Conservation (phyloP, 1,140 invertebrate genomes). For the Heliconius himera region DNA sequence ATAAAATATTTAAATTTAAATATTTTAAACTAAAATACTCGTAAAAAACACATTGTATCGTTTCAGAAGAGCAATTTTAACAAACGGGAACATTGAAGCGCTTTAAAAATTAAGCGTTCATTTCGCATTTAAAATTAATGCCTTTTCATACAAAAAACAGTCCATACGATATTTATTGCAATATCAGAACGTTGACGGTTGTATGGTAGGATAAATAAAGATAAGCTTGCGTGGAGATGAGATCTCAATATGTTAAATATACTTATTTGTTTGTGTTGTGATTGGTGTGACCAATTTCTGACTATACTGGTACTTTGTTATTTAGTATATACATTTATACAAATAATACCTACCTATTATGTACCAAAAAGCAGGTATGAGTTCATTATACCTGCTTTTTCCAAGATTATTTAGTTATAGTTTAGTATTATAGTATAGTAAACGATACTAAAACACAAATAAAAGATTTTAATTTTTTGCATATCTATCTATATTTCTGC, state of each 20-base stretch:
- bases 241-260: not conserved
- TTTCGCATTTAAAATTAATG: conserved; percentile 37
- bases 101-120: conserved; percentile 37
- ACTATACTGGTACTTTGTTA: too few species aligned
- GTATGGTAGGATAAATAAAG: conserved; percentile 10
- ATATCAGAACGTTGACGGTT: conserved; percentile 10
- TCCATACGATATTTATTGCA: conserved; percentile 11
- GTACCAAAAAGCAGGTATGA: too few species aligned
- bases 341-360: too few species aligned
- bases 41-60: conserved; percentile 38
- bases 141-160: conserved; percentile 25
- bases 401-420: too few species aligned
- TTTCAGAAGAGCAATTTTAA: conserved; percentile 38
- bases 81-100: conserved; percentile 30
- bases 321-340: too few species aligned
- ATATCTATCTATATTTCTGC: too few species aligned
- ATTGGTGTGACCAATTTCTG: not conserved
- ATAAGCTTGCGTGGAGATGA: not conserved
- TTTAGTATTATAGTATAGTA: too few species aligned
- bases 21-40: conserved; percentile 25
- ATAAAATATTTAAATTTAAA: not conserved
- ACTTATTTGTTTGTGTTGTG: not conserved
- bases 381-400: too few species aligned
- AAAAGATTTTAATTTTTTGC: too few species aligned
- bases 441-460: too few species aligned